Percentiles rank a stretch among this genome's conserved stretches.
Conservation (phyloP, 30 jellyfish, hydroid and myxozoan species). For the Hydractinia symbiolongicarpus region DNA sequence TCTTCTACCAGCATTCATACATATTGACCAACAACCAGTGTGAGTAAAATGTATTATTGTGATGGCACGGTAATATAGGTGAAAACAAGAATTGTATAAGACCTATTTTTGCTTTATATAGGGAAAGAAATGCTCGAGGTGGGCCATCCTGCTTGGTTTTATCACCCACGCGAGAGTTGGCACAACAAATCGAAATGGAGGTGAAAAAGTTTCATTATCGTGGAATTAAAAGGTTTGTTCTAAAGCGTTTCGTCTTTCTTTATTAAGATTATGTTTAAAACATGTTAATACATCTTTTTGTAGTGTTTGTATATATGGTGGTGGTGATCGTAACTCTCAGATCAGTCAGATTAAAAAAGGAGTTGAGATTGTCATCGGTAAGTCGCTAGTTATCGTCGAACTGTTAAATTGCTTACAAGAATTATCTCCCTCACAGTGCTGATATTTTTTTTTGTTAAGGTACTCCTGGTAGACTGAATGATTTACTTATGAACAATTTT, state of each 20-base stretch:
- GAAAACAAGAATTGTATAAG: neutral
- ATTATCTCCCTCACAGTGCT: too few species aligned
- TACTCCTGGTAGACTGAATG: slow-evolving; percentile 96
- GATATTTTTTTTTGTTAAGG: slow-evolving; percentile 31
- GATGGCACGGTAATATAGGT: neutral
- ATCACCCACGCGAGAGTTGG: slow-evolving; percentile 99
- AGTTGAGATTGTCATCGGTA: slow-evolving; percentile 94
- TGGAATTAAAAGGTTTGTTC: slow-evolving; percentile 79
- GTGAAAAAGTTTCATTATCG: slow-evolving; percentile 84
- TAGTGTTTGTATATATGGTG: slow-evolving; percentile 97
- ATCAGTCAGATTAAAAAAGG: slow-evolving; percentile 67
- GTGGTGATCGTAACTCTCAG: slow-evolving; percentile 83
- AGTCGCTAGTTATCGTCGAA: neutral
- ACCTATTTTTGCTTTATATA: neutral
- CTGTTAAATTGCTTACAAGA: too few species aligned
- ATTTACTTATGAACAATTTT: slow-evolving; percentile 67
- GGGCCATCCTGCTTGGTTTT: slow-evolving; percentile 96
- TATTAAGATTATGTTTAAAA: neutral
- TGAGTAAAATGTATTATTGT: slow-evolving; percentile 10
- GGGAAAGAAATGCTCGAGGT: slow-evolving; percentile 72
- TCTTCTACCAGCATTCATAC: slow-evolving; percentile 96
- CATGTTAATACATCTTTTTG: neutral
- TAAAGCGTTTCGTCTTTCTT: too few species aligned
- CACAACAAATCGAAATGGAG: slow-evolving; percentile 95
- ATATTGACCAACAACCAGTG: slow-evolving; percentile 83